These are phyloP conservation scores for Baryphthengus martii DNA, from an alignment of 2,113 vertebrate genomes.

Conservation along the genomic window DNA sequence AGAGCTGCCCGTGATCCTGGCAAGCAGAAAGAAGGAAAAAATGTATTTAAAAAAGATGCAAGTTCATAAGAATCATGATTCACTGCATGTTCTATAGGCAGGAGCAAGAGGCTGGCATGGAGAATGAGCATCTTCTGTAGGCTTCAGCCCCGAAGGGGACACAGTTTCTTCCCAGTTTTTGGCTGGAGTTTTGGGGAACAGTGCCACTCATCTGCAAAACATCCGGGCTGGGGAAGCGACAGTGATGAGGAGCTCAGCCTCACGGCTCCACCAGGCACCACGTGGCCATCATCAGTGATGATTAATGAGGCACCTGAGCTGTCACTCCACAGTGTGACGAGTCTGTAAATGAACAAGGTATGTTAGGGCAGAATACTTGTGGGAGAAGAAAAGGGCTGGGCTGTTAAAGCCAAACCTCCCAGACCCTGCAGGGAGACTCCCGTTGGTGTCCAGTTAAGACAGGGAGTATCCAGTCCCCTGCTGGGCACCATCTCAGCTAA, in stretches of 20 bases:
- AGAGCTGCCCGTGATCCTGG: background rate
- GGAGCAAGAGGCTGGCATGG: background rate
- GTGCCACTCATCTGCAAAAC: accelerated
- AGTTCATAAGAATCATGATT: background rate
- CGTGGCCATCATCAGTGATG: accelerated
- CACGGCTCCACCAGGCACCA: accelerated
- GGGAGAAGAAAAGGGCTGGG: background rate
- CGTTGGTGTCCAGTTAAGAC: accelerated
- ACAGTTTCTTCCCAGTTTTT: background rate
- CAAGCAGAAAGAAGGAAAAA: background rate
- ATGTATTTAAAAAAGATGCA: background rate
- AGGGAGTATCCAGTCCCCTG: background rate
- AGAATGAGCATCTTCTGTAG: background rate
- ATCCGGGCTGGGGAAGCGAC: background rate
- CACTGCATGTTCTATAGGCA: accelerated
- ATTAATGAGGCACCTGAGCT: background rate
- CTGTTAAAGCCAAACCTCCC: background rate
- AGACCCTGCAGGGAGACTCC: background rate
- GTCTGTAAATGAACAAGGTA: background rate
- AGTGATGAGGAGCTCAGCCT: accelerated
- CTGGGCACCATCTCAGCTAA: accelerated
- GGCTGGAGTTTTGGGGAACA: background rate
- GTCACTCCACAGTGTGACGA: accelerated
- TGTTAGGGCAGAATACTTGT: accelerated
- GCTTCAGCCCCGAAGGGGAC: accelerated